Base-by-base conservation (phyloP, 1,140 invertebrate species). In the Eciton burchellii region DNA sequence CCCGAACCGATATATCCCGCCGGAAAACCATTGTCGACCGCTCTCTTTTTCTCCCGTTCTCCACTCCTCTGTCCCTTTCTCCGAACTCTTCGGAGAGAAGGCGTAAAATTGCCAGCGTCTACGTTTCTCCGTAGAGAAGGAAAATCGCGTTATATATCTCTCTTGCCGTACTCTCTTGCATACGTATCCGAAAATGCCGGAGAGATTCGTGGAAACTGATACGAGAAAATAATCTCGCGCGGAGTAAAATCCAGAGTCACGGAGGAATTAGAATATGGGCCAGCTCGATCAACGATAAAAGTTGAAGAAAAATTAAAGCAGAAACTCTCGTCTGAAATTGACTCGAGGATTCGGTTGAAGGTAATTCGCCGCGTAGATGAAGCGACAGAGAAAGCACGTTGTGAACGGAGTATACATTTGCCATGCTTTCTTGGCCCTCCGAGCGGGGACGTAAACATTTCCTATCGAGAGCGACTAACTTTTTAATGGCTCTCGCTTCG, bases 1-100 rank as follows among this genome's bases (percentile, higher is more conserved):
- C 79, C 72, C 52, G 79, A 6, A 83, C 74, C 65, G 84, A 83
- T 85, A 83, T 85, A 85, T 65, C 66, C 52, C 57, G 8, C 21
- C 26, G 62, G 62, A 52, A 65, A 74, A 65, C 29, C 26, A 68
- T 79, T 35, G 63, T 12, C 49, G 12, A 16, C 6, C n/a, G n/a
- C 3, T 54, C 59, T 77, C 43, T 43, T 62, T 54, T 60, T 24
- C 2, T 21, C 2, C 29, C 14, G n/a, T n/a, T 16, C 19, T 49
- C 70, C 62, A 24, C 19, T 56, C 41, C n/a, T n/a, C 14, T 19
- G 29, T 14, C 35, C 41, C 65, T 79, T n/a, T 60, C 21, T 59
- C 43, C 47, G 29, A 45, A 79, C 41, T 52, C 52, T 66, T 68
- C 52, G 29, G 77, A 59, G 70, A 57, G 74, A 85, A 81, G 52